Base-by-base conservation (phyloP, 2,888 invertebrate genomes). In the Callimorpha dominula region DNA sequence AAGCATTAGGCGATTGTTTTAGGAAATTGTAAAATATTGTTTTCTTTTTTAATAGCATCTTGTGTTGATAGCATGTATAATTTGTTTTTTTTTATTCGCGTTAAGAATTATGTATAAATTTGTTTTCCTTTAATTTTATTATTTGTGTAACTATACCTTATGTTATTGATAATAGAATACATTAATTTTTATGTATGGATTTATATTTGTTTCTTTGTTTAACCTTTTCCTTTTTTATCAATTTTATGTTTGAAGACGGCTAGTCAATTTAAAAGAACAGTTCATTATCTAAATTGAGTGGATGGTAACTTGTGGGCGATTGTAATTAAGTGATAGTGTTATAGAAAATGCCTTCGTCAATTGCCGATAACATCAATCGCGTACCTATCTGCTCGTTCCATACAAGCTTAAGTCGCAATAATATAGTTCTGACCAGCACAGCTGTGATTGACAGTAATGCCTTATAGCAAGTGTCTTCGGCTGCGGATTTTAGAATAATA, bases 121-220 rank as follows among this genome's bases (percentile, higher is more conserved):
- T 95, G 95, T 95, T 95, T 95, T 95, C 91, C 90, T 92, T 87
- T 95, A 94, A 95, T 95, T 94, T 95, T 95, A 94, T 95, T 95
- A 93, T 94, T 93, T 93, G 94, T 95, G 95, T 95, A 94, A 94
- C 92, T 94, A 94, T 94, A 94, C 93, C 90, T 91, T 95, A 95
- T 95, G 95, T 95, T 95, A 95, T 95, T 94, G 94, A 95, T 93
- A 90, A 95, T 95, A 95, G 94, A 95, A 95, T 95, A 95, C 95
- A 95, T 90, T 95, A 93, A 94, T 95, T 95, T 95, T 95, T 95
- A 95, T 95, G 95, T 95, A 95, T 94, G 93, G 88, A 91, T 91
- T 82, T 82, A 81, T 86, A 72, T 90, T 88, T 91, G 92, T 94
- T 94, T 91, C 89, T 92, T 88, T 54, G 14, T 40, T 91, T 90